Evolutionary conservation across 1,140 invertebrate genomes (phyloP).

Genomic region (Acromyrmex charruanus): DNA sequence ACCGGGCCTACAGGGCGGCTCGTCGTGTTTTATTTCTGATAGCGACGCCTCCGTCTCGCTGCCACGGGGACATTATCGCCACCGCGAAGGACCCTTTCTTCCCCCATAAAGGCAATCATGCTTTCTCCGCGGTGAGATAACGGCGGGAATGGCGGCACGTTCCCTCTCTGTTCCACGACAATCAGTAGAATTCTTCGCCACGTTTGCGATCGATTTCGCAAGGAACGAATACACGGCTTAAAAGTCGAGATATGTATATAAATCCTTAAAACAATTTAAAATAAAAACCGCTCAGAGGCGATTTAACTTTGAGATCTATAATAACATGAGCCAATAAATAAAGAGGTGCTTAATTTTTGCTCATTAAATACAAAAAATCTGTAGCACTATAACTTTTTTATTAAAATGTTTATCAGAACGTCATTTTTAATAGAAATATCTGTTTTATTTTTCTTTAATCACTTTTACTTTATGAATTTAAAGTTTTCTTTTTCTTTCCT

Average conservation of each 20-base stretch:
- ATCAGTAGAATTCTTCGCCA: constrained; percentile 37
- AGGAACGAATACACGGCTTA: background rate
- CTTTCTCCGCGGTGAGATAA: constrained; percentile 85
- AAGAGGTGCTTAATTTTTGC: too few species aligned
- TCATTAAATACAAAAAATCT: too few species aligned
- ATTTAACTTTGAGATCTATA: background rate
- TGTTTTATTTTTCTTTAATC: too few species aligned
- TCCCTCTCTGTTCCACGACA: constrained; percentile 14
- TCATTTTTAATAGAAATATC: too few species aligned
- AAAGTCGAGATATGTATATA: background rate
- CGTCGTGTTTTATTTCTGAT: constrained; percentile 86
- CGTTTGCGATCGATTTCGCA: constrained; percentile 56
- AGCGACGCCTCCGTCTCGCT: constrained; percentile 81
- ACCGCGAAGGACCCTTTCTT: constrained; percentile 86
- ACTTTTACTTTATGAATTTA: too few species aligned
- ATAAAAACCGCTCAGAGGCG: background rate
- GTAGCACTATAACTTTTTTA: too few species aligned
- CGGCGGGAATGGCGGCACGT: constrained; percentile 80
- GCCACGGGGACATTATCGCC: constrained; percentile 85
- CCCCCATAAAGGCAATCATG: constrained; percentile 87
- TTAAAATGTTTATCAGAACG: too few species aligned
- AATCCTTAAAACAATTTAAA: background rate
- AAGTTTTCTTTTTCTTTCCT: too few species aligned
- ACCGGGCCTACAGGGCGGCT: constrained; percentile 44
- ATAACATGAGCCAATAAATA: background rate